Percentiles rank a stretch among this genome's conserved stretches.
Conservation (phyloP, 2,888 invertebrate genomes). For the Drosophila ustulata region DNA sequence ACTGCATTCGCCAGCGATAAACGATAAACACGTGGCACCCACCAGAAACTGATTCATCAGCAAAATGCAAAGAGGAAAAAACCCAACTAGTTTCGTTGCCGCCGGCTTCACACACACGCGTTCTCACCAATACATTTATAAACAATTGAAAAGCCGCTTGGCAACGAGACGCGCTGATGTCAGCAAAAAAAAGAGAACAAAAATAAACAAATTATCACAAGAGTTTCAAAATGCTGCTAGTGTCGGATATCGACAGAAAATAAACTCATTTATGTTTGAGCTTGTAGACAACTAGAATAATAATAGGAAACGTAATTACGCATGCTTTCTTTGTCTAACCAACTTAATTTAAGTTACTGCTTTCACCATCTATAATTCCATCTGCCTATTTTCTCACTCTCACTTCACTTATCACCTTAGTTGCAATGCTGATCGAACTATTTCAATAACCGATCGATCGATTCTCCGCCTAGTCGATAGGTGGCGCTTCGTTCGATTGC, state of each 20-base stretch:
- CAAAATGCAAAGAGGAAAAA: slow-evolving; percentile 22
- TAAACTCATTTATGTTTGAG: background rate
- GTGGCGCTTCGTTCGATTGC: slow-evolving; percentile 8
- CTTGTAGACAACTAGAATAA: slow-evolving; percentile 2
- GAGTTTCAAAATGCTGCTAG: background rate
- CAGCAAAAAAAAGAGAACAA: slow-evolving; percentile 2
- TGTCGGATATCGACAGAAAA: background rate
- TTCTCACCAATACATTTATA: slow-evolving; percentile 1
- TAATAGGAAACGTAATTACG: slow-evolving; percentile 1
- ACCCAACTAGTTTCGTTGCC: slow-evolving; percentile 31
- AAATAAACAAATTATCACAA: background rate
- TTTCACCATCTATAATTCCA: slow-evolving; percentile 18
- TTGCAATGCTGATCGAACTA: slow-evolving; percentile 13
- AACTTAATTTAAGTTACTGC: slow-evolving; percentile 14
- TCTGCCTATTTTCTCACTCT: background rate
- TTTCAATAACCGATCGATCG: slow-evolving; percentile 10
- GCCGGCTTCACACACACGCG: slow-evolving; percentile 5
- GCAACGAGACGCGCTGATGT: slow-evolving; percentile 17
- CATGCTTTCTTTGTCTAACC: slow-evolving; percentile 22
- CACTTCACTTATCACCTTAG: background rate
- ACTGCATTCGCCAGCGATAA: background rate
- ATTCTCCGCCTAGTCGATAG: slow-evolving; percentile 11
- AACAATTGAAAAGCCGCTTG: slow-evolving; percentile 34
- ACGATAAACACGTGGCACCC: slow-evolving; percentile 33
- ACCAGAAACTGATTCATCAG: slow-evolving; percentile 41